These are phyloP conservation scores for Leptodactylus fuscus DNA, from an alignment of 2,113 vertebrate genomes.

Conservation along the genomic window DNA sequence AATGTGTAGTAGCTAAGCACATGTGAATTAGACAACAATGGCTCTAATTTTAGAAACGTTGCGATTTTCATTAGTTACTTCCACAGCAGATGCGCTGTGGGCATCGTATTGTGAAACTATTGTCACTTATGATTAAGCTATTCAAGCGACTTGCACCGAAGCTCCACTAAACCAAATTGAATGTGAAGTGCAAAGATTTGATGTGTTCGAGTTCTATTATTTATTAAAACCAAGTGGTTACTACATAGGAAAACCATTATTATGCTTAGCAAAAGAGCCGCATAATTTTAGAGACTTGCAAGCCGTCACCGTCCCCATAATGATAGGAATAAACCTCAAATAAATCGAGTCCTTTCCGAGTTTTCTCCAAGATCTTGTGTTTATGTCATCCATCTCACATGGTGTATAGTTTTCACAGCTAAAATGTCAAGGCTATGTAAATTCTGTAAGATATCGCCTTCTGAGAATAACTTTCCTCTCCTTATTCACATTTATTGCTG, in stretches of 20 bases:
- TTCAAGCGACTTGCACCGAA: conserved; percentile 14
- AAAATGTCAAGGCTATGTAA: conserved; percentile 8
- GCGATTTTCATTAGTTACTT: conserved; percentile 19
- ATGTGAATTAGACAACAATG: background rate
- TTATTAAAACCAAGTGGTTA: conserved; percentile 35
- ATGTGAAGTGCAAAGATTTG: conserved; percentile 30
- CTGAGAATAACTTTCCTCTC: background rate
- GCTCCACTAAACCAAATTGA: conserved; percentile 17
- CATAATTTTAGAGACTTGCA: background rate
- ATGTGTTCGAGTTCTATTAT: conserved; percentile 10
- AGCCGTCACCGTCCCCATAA: background rate
- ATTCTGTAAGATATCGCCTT: background rate
- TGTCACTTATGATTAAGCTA: conserved; percentile 48
- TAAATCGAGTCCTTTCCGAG: conserved; percentile 17
- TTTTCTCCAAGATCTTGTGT: conserved; percentile 17
- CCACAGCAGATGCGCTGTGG: conserved; percentile 37
- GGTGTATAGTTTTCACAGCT: background rate
- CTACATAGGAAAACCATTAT: conserved; percentile 19
- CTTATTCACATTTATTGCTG: conserved; percentile 8
- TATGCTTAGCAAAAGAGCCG: background rate
- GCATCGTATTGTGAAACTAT: conserved; percentile 21
- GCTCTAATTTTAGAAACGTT: conserved; percentile 27
- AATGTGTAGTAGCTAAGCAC: background rate
- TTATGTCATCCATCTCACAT: conserved; percentile 6
- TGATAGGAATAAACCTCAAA: conserved; percentile 24